Base-by-base conservation (phyloP, 1,140 invertebrate genomes). In the Drosophila tristis region DNA sequence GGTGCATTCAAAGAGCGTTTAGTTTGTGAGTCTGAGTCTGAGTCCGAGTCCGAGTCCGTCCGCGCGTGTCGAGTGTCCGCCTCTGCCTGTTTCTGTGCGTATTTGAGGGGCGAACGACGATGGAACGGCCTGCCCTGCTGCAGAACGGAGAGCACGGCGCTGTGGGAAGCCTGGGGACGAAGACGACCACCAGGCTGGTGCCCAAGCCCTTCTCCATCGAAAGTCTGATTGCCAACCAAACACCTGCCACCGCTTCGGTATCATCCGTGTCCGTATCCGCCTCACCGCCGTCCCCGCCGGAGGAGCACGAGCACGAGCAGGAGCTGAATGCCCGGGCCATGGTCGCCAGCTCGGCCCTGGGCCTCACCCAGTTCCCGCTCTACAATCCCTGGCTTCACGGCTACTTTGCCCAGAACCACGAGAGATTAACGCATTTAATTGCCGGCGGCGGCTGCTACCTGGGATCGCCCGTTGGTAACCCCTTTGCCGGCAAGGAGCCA, bases 321-420 rank as follows among this genome's bases (percentile, higher is more conserved):
- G 79, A 90, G 39, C 49, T 91, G 0, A 80, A 66, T 80, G 86
- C 90, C 23, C 78, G 90, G 5, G 79, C 89, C 51, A 80, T 90
- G 65, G 80, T 89, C 3, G 90, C 90, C 50, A 84, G 80, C 11
- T 91, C 89, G 0, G 81, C 90, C 5, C 43, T 91, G 13, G 85
- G 90, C 2, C 64, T 92, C 26, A 84, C 90, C 23, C 91, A 91
- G 64, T 91, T 92, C 20, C 84, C 90, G 0, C 76, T 92, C 3
- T 92, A 92, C 48, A 92, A 91, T 80, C 91, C 91, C 42, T 92
- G 91, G 91, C 68, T 91, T 20, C 90, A 91, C 16, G 91, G 90
- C 43, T 92, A 91, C 39, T 90, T 92, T 57, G 80, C 87, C 25
- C 91, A 92, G 51, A 91, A 91, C 47, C 91, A 92, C 45, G 91